Evolutionary conservation across 2,888 invertebrate species (phyloP), one percentile per base, ranked within the genome.

Genomic region (Stegana nigrithorax): DNA sequence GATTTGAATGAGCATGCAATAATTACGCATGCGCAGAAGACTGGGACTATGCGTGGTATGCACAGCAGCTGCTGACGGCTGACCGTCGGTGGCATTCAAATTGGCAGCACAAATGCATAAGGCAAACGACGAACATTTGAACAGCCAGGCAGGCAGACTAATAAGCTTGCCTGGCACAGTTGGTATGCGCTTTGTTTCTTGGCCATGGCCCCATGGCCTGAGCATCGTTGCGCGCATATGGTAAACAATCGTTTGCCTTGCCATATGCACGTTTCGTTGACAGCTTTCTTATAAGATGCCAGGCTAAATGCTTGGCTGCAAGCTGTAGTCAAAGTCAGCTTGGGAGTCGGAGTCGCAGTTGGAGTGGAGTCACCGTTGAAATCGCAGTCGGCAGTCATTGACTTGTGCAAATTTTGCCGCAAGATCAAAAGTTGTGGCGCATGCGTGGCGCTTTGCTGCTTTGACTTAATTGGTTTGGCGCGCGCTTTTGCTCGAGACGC

Each of bases 71-170:
- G 36, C 39, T 29, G 39, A 36, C 10, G 36, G 36, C 36, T 76
- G 63, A n/a, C n/a, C n/a, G n/a, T 59, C 61, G 63, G 59, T 62
- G 69, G 80, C 81, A 80, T 80, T 80, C 80, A 80, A 80, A 80
- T 80, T 76, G 71, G 66, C 29, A 63, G 57, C 69, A 73, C 71
- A 73, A 72, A 73, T 65, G 63, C 73, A 64, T 72, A 76, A 79
- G 75, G 80, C 81, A 73, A 75, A 75, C 72, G 80, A 80, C 39
- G n/a, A 32, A 32, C n/a, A n/a, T n/a, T 12, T 12, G 12, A 32
- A 32, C 32, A 32, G 32, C 10, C n/a, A 39, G 39, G 10, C 39
- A 36, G 10, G 14, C 81, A 81, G 80, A 77, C 80, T 81, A 80
- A 80, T 81, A 80, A 80, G 80, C 75, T 70, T 63, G 64, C 68